A percentile compares a stretch with the other conserved stretches of the same genome.
These are phyloP conservation scores for Columba janthina DNA, from an alignment of 2,113 vertebrate genomes.

Conservation along the genomic window DNA sequence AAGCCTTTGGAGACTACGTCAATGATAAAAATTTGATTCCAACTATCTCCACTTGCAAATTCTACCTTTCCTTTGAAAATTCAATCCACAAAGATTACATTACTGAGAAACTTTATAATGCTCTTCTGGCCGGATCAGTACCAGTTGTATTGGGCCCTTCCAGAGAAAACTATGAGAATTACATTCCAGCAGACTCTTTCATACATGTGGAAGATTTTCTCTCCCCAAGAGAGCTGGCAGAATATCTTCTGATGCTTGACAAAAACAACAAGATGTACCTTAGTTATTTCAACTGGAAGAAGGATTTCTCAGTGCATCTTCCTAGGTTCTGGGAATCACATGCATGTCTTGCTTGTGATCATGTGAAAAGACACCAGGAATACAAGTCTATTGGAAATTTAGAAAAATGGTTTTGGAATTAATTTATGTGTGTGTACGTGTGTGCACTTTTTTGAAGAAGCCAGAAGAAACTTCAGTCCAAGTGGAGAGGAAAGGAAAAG, in stretches of 20 bases:
- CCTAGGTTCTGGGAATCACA: slow-evolving; percentile 94
- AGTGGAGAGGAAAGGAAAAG: slow-evolving; percentile 17
- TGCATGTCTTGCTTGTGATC: slow-evolving; percentile 94
- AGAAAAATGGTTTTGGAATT: slow-evolving; percentile 97
- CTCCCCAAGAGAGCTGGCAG: slow-evolving; percentile 91
- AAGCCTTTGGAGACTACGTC: slow-evolving; percentile 91
- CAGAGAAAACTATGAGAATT: slow-evolving; percentile 96
- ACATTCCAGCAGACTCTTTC: slow-evolving; percentile 92
- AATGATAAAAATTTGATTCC: slow-evolving; percentile 93
- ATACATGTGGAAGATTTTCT: slow-evolving; percentile 95
- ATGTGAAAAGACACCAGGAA: slow-evolving; percentile 91
- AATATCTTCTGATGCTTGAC: slow-evolving; percentile 92
- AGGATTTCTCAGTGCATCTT: slow-evolving; percentile 92
- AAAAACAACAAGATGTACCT: slow-evolving; percentile 93
- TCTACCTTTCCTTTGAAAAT: slow-evolving; percentile 97
- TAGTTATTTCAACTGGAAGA: slow-evolving; percentile 94
- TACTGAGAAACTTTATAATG: slow-evolving; percentile 97
- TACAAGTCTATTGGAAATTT: slow-evolving; percentile 92
- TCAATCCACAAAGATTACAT: slow-evolving; percentile 98
- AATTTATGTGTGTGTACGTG: slow-evolving; percentile 11
- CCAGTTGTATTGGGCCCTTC: slow-evolving; percentile 92
- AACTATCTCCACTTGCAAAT: slow-evolving; percentile 93
- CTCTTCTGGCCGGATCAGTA: slow-evolving; percentile 90
- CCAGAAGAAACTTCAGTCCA: slow-evolving; percentile 31
- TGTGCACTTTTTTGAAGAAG: slow-evolving; percentile 58